phyloP scores from a whole-genome alignment of 2,113 vertebrate genomes.

The Calyptommatus sinebrachiatus region DNA sequence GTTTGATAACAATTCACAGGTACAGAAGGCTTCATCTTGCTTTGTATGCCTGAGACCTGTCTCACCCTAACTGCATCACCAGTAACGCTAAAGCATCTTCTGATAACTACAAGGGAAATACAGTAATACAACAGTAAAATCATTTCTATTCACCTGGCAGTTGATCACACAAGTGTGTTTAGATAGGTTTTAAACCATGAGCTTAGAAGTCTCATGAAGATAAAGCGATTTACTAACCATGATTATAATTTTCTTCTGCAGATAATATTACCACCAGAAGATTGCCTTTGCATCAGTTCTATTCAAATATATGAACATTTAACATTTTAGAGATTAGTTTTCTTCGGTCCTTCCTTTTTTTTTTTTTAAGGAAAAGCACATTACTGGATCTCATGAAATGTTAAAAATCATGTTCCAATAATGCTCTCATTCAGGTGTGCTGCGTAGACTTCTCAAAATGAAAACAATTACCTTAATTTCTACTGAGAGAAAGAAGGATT shows the following conservation, averaged over 20 bases:
- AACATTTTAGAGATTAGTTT: background rate
- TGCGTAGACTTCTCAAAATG: background rate
- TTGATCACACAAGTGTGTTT: background rate
- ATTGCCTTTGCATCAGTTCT: background rate
- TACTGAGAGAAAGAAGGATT: background rate
- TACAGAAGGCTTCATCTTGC: too few relatives aligned
- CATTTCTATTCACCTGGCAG: background rate
- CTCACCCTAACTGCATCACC: too few relatives aligned
- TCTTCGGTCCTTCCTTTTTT: background rate
- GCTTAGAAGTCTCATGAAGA: background rate
- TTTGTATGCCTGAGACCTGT: too few relatives aligned
- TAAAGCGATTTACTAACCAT: background rate
- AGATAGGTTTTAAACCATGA: slow-evolving; percentile 25
- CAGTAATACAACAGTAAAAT: background rate
- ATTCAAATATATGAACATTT: background rate
- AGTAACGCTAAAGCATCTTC: slow-evolving; percentile 23
- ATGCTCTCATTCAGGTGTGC: background rate
- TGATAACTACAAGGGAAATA: slow-evolving; percentile 42
- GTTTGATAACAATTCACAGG: too few relatives aligned
- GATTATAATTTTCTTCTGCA: background rate
- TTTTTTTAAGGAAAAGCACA: background rate
- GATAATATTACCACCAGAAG: background rate
- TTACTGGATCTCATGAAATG: background rate
- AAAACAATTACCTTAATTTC: background rate
- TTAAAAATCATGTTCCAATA: background rate